Evolutionary conservation across 2,888 invertebrate genomes (phyloP), one percentile per base, ranked within the genome.

Genomic region (Brenthis daphne): DNA sequence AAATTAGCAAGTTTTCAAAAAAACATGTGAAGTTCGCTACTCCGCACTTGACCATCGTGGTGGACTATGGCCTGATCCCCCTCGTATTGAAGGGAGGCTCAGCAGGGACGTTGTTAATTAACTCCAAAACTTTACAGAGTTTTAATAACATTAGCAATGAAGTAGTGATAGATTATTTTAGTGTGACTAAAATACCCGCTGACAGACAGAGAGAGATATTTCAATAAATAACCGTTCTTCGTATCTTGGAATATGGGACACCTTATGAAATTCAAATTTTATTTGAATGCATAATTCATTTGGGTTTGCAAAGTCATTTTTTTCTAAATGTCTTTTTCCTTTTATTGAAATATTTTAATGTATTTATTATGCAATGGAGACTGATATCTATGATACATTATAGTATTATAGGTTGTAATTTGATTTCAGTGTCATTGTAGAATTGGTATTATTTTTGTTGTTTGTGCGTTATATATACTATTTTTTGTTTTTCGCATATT

Each of bases 261-360:
- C 76, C 78, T 82, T 82, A 80, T 84, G 84, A 85, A 85, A 79
- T 85, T 80, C 81, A 82, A 83, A 84, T 85, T 77, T 76, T 74
- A 83, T 84, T 82, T 81, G 80, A 84, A 85, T 85, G 78, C 71
- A 83, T 85, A 83, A 85, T 85, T 84, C 76, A 75, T 78, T 76
- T 71, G 76, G 79, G 75, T 83, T 81, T 71, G 77, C 76, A 80
- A 84, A 83, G 80, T 84, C 80, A 79, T 80, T 83, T 84, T 84
- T 79, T 71, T 76, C 74, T 68, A 79, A 81, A 80, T 78, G 77
- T 75, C 73, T 72, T 78, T 77, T 80, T 74, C 74, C 69, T 77
- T 79, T 74, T 70, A 69, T 70, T 61, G 53, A 66, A 68, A 71
- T 64, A 57, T 68, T 43, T 11, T 43, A 58, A 58, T n/a, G 37